Percentiles rank a stretch among this genome's conserved stretches.
Conservation (phyloP, 2,797 vertebrate genomes). For the Cirrhinus mrigala region DNA sequence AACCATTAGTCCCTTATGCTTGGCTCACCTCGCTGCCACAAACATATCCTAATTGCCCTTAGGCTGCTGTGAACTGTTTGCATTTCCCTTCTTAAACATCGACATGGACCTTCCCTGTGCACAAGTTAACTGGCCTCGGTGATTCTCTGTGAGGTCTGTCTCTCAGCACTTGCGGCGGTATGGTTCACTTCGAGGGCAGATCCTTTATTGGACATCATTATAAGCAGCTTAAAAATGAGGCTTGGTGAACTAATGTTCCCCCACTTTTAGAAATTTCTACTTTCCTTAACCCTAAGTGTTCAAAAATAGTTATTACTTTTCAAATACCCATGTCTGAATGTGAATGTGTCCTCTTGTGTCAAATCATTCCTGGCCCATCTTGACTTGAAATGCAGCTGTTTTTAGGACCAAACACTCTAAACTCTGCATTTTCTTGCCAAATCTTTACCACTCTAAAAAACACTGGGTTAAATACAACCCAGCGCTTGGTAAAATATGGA, state of each 20-base stretch:
- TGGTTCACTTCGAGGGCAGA: slow-evolving; percentile 34
- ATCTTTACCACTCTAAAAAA: no score
- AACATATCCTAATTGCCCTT: slow-evolving; percentile 61
- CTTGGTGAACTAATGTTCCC: not conserved
- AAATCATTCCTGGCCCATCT: not conserved
- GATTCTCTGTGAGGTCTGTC: slow-evolving; percentile 34
- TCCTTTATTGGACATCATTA: slow-evolving; percentile 25
- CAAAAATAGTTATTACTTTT: slow-evolving; percentile 10
- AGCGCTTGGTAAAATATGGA: no score
- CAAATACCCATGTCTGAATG: not conserved
- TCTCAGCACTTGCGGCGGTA: not conserved
- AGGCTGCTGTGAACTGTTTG: slow-evolving; percentile 59
- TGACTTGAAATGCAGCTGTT: not conserved
- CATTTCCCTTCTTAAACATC: slow-evolving; percentile 49
- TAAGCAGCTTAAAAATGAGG: slow-evolving; percentile 43
- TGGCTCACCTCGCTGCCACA: slow-evolving; percentile 59
- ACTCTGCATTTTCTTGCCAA: not conserved
- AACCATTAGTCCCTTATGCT: slow-evolving; percentile 61
- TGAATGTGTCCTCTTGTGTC: not conserved
- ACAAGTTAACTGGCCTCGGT: slow-evolving; percentile 35
- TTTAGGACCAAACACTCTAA: not conserved
- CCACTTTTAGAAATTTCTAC: slow-evolving; percentile 41
- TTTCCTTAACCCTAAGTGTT: not conserved
- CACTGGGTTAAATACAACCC: no score
- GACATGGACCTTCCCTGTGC: slow-evolving; percentile 46